Percentiles rank a stretch among this genome's conserved stretches.
Evolutionary conservation across 2,888 invertebrate genomes (phyloP).

Genomic region (Macaria liturata): DNA sequence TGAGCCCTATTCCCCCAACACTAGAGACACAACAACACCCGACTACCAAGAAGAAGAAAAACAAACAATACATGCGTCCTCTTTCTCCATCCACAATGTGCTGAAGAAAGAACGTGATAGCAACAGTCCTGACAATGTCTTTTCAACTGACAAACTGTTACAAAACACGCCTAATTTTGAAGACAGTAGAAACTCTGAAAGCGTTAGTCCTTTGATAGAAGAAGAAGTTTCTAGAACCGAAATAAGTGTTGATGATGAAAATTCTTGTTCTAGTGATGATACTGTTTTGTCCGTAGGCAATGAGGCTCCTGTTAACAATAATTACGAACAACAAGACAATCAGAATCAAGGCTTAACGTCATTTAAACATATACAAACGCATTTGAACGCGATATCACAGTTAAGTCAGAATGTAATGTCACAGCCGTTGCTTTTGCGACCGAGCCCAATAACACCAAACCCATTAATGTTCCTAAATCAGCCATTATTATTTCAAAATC

Average conservation of each 20-base stretch:
- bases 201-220: conserved; percentile 64
- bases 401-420: conserved; percentile 79
- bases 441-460: conserved; percentile 77
- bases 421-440: conserved; percentile 70
- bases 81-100: conserved; percentile 79
- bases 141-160: conserved; percentile 74
- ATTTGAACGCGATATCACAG: conserved; percentile 87
- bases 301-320: conserved; percentile 84
- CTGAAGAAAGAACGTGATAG: conserved; percentile 76
- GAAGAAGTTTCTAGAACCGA: conserved; percentile 69
- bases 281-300: conserved; percentile 93
- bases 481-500: conserved; percentile 70
- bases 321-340: conserved; percentile 42
- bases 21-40: conserved; percentile 68
- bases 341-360: conserved; percentile 71
- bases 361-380: conserved; percentile 87
- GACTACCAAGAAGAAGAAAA: conserved; percentile 73
- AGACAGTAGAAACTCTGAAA: conserved; percentile 54
- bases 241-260: conserved; percentile 80
- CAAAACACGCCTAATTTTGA: conserved; percentile 64
- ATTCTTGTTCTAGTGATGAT: conserved; percentile 89
- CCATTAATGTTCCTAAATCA: conserved; percentile 79
- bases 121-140: conserved; percentile 75
- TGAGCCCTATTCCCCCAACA: conserved; percentile 72
- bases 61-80: conserved; percentile 63